Percentiles rank a stretch among this genome's conserved stretches.
phyloP scores from a whole-genome alignment of 2,113 vertebrate genomes.

The Helogale parvula region DNA sequence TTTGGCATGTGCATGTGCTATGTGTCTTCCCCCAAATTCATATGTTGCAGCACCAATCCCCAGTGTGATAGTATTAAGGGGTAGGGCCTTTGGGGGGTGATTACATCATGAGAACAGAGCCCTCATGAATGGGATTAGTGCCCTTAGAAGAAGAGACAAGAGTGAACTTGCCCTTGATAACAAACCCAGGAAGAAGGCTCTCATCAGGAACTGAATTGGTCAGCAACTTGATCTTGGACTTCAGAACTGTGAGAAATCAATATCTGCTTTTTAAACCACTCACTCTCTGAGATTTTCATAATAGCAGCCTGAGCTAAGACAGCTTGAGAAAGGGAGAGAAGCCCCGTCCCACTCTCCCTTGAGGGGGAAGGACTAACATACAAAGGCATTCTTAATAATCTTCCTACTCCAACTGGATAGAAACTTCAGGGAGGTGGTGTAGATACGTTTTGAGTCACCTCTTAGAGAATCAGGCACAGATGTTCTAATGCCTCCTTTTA shows the following conservation, averaged over 20 bases:
- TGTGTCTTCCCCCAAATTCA: background rate
- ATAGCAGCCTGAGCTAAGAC: background rate
- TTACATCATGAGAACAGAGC: background rate
- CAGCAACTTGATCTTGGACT: background rate
- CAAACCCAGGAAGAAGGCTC: background rate
- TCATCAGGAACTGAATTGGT: background rate
- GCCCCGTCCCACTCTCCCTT: no score
- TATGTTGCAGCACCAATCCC: background rate
- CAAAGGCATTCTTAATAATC: background rate
- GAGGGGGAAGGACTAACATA: background rate
- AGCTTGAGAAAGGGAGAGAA: background rate
- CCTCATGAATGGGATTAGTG: background rate
- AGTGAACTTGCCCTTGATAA: background rate
- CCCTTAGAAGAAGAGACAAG: background rate
- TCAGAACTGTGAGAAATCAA: background rate
- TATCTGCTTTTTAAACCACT: background rate
- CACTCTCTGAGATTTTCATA: background rate
- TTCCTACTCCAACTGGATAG: background rate
- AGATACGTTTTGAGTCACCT: background rate
- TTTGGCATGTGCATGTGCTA: background rate
- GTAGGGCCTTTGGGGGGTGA: background rate
- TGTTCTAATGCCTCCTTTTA: background rate
- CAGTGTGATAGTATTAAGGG: background rate
- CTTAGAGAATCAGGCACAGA: background rate
- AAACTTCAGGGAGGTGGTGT: background rate